Evolutionary conservation across 2,797 vertebrate genomes (phyloP), one percentile per base, ranked within the genome.

Genomic region (Anas bahamensis): DNA sequence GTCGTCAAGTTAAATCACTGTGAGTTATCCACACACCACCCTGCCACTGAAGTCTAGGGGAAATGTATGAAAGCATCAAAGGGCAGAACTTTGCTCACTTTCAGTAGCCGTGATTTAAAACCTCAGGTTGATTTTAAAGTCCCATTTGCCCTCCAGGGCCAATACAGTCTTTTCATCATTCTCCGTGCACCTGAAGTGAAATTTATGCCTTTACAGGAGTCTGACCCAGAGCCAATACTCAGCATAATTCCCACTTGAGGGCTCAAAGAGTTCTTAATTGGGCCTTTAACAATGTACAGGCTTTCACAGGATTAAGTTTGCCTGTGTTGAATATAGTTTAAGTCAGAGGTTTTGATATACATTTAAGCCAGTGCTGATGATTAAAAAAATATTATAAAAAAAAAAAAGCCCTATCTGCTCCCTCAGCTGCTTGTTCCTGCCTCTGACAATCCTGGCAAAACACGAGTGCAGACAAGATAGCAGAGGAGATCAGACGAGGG

Each of bases 181-280:
- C 80, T 81, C 59, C 46, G 21, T 23, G 79, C 56, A 55, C 61
- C 77, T 33, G 46, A 41, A 68, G 50, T 23, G 35, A 76, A 88
- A 83, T 86, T 66, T 37, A n/a, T n/a, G 76, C 70, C 70, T 86
- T 68, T 69, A 28, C 39, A 77, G 57, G 78, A 80, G 60, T 28
- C 73, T 46, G 44, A 1, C 52, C 59, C 15, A 10, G 6, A 4
- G 52, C 60, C 83, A 64, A 35, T 69, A 11, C 18, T 86, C 11
- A 0, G 35, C 64, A 13, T 71, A 52, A 35, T 89, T 94, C 86
- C 87, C 89, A 56, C 7, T 7, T 50, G 83, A 75, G 63, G 18
- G 75, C 85, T 86, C 76, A 11, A 9, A 44, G 66, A 33, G 59
- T 80, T 69, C 80, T 60, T 95, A 83, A 91, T 83, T 93, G 85